Conservation (phyloP, 1,140 invertebrate genomes). For the Sitophilus oryzae region DNA sequence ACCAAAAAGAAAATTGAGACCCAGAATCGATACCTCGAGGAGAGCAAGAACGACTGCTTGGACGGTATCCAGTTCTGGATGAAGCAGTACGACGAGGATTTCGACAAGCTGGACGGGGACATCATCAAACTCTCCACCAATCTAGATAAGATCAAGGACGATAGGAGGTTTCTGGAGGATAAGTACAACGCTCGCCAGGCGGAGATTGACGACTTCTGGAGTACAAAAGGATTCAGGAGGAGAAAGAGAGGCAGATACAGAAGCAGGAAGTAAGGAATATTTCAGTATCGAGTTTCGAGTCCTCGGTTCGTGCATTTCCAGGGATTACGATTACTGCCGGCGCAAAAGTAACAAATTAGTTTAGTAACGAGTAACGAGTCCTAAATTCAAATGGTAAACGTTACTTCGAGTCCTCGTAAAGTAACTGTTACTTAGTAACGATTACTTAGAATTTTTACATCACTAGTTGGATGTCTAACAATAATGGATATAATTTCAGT, state of each 20-base stretch:
- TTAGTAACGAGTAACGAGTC: too few species aligned
- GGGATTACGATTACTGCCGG: too few species aligned
- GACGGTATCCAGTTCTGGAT: slow-evolving; percentile 26
- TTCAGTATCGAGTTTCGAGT: too few species aligned
- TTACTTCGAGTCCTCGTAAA: too few species aligned
- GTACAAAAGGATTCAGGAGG: slow-evolving; percentile 20
- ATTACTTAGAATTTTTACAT: too few species aligned
- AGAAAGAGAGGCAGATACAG: slow-evolving; percentile 8
- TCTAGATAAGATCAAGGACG: slow-evolving; percentile 18
- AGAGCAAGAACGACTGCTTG: slow-evolving; percentile 19
- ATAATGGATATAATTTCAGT: too few species aligned
- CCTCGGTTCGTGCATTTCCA: too few species aligned
- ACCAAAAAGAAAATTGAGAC: slow-evolving; percentile 11
- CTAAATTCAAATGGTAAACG: too few species aligned
- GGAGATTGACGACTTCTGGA: slow-evolving; percentile 23
- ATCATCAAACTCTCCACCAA: slow-evolving; percentile 15
- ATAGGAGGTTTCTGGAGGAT: slow-evolving; percentile 2
- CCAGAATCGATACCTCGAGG: slow-evolving; percentile 22
- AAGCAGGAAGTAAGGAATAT: too few species aligned
- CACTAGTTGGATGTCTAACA: too few species aligned
- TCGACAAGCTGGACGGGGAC: slow-evolving; percentile 16
- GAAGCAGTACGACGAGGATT: slow-evolving; percentile 24
- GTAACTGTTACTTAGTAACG: too few species aligned
- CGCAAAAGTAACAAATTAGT: too few species aligned
- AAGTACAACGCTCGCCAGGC: slow-evolving; percentile 12